Evolutionary conservation across 2,888 invertebrate species (phyloP).

Genomic region (Linnaemya vulpina): DNA sequence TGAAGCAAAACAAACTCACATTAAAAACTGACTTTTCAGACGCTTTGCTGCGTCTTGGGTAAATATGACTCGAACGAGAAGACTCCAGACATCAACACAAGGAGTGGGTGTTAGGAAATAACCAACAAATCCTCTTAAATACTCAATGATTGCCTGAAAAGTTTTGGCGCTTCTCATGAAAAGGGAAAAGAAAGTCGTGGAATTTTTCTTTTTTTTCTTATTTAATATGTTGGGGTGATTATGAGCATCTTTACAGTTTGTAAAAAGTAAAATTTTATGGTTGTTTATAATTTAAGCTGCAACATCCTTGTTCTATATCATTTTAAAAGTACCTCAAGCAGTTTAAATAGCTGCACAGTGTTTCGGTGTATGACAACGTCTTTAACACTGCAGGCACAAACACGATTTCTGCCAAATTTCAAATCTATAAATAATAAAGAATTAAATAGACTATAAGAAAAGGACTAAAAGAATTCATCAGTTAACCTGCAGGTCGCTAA

Average conservation of each 20-base stretch:
- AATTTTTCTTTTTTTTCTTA: too few species aligned
- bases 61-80: constrained; percentile 11
- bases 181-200: constrained; percentile 39
- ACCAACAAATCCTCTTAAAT: constrained; percentile 79
- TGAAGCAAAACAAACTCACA: constrained; percentile 54
- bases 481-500: too few species aligned
- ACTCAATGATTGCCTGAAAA: constrained; percentile 78
- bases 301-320: not conserved
- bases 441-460: too few species aligned
- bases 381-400: too few species aligned
- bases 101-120: constrained; percentile 35
- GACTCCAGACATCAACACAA: constrained; percentile 1
- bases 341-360: constrained; percentile 3
- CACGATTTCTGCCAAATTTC: too few species aligned
- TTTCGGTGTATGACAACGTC: not conserved
- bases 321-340: not conserved
- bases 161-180: constrained; percentile 50
- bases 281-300: constrained; percentile 61
- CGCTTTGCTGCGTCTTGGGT: constrained; percentile 46
- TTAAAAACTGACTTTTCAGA: constrained; percentile 67
- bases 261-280: constrained; percentile 75
- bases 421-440: too few species aligned
- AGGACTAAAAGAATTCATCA: not conserved
- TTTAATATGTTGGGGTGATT: constrained; percentile 76
- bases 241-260: constrained; percentile 82